Conservation (phyloP, 2,113 vertebrate genomes). For the Menura novaehollandiae region DNA sequence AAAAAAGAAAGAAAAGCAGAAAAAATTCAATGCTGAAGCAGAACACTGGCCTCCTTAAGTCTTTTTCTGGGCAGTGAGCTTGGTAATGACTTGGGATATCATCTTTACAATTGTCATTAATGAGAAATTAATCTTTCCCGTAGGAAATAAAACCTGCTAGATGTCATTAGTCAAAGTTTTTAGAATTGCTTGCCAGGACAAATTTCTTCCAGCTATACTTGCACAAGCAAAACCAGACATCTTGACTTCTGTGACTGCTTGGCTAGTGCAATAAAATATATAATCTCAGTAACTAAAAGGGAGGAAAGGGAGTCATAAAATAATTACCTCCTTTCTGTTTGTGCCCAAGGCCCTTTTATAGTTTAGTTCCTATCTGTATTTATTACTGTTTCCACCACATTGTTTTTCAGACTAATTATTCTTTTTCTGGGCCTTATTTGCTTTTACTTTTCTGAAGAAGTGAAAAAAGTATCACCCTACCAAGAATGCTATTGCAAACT, state of each 20-base stretch:
- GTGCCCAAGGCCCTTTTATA: not conserved
- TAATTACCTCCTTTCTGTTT: not conserved
- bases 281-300: not conserved
- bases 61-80: not conserved
- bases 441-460: not conserved
- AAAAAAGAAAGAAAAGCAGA: not conserved
- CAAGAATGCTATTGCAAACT: not conserved
- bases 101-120: constrained; percentile 22
- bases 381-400: not conserved
- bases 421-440: not conserved
- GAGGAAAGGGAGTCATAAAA: not conserved
- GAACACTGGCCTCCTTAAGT: not conserved
- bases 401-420: not conserved
- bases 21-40: not conserved
- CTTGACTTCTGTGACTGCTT: not conserved
- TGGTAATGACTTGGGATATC: constrained; percentile 12
- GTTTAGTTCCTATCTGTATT: not conserved
- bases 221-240: not conserved
- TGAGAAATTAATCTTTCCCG: constrained; percentile 32
- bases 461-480: not conserved
- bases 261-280: not conserved
- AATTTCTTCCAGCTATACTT: not conserved
- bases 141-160: constrained; percentile 20
- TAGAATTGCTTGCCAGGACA: not conserved
- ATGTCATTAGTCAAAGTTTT: constrained; percentile 10